Base-by-base conservation (phyloP, 2,888 invertebrate genomes). In the Pardosa pseudoannulata region DNA sequence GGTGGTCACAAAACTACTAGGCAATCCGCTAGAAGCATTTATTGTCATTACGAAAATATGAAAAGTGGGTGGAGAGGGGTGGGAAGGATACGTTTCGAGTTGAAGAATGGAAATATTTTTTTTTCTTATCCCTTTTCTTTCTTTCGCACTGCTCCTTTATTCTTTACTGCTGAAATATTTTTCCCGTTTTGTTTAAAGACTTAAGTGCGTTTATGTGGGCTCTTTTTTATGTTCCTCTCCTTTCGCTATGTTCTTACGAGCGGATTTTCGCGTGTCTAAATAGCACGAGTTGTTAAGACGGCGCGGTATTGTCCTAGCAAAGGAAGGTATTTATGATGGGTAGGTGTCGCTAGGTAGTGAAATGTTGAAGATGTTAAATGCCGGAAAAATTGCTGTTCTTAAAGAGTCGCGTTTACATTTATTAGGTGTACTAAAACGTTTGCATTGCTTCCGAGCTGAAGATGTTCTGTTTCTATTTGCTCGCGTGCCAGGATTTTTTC, bases 11-110 rank as follows among this genome's bases (percentile, higher is more conserved):
- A 36, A n/a, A 50, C 72, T 41, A 39, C 27, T 46, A 79, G 68
- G 76, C 78, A 85, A 85, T 85, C 78, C 68, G 64, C 56, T 68
- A 19, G 76, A 72, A 72, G 73, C 83, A 85, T 85, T 85, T 79
- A 85, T 78, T 78, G 83, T 79, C 78, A 78, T 85, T 78, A 85
- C 56, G 46, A 73, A 64, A 72, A 79, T 74, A 81, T 64, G 75
- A 64, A 68, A 71, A 31, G 64, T 16, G 46, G 68, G 46, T 28
- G 68, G 56, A n/a, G n/a, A n/a, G n/a, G n/a, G 23, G 39, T 1
- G 39, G 27, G 36, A 74, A 56, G 56, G 23, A 23, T 56, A 23
- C 23, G 56, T 56, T 56, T 46, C 19, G 23, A 56, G 56, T 56
- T 56, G 56, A 56, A 56, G 56, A 56, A 56, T 23, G 56, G 23